A percentile compares a stretch with the other conserved stretches of the same genome.
Evolutionary conservation across 2,797 vertebrate species (phyloP).

Genomic region (Hoplostethus atlanticus): DNA sequence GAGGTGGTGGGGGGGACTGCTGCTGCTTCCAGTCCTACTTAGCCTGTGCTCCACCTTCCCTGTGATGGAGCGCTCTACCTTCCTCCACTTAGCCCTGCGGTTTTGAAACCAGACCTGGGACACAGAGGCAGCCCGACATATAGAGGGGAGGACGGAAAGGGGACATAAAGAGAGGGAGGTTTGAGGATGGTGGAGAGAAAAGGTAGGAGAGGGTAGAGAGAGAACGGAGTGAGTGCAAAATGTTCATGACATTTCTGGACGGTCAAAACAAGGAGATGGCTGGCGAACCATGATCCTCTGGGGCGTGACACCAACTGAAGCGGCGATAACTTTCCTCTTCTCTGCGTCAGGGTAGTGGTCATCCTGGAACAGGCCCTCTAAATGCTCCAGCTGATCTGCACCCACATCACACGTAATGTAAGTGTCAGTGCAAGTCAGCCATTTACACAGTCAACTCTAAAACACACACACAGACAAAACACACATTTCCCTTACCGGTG

Average conservation of each 20-base stretch:
- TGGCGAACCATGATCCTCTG: constrained; percentile 93
- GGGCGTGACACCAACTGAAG: constrained; percentile 92
- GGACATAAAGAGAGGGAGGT: neutral
- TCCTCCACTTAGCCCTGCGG: constrained; percentile 95
- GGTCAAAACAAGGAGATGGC: constrained; percentile 14
- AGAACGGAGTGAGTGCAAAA: neutral
- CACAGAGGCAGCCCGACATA: constrained; percentile 13
- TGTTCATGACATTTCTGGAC: neutral
- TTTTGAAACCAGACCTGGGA: constrained; percentile 98
- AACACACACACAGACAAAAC: neutral
- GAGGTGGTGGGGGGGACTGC: constrained; percentile 43
- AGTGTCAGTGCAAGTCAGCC: constrained; percentile 3
- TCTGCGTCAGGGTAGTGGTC: constrained; percentile 96
- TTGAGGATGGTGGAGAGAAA: neutral
- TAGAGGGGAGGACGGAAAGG: neutral
- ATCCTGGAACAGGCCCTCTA: constrained; percentile 92
- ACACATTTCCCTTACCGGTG: constrained; percentile 79
- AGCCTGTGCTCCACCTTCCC: constrained; percentile 72
- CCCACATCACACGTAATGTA: constrained; percentile 2
- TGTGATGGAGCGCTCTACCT: constrained; percentile 81
- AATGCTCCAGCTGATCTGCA: constrained; percentile 90
- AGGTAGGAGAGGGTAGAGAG: neutral
- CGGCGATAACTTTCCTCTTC: constrained; percentile 91
- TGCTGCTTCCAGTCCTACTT: constrained; percentile 29
- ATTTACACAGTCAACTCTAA: constrained; percentile 20